These are phyloP conservation scores for Brachylomia viminalis DNA, from an alignment of 2,888 invertebrate species.

Conservation along the genomic window DNA sequence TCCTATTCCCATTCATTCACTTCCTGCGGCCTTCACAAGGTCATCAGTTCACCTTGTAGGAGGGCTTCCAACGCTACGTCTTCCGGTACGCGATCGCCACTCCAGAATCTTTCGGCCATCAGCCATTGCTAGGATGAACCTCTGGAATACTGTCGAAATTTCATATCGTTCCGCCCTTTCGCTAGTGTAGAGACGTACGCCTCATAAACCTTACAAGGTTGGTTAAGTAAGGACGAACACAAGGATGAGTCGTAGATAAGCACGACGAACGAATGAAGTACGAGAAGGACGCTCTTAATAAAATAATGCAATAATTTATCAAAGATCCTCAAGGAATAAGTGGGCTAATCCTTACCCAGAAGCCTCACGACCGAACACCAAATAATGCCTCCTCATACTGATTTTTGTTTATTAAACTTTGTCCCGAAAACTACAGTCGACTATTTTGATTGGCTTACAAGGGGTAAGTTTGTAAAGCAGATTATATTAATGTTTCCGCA, in stretches of 20 bases:
- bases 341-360: background rate
- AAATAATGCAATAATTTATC: background rate
- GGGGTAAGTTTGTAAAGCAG: conserved; percentile 45
- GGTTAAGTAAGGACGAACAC: too few relatives aligned
- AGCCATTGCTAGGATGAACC: too few relatives aligned
- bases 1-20: too few relatives aligned
- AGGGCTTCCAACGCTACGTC: too few relatives aligned
- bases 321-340: background rate
- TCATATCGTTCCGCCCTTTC: too few relatives aligned
- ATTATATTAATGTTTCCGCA: conserved; percentile 58
- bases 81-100: too few relatives aligned
- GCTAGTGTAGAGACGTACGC: background rate
- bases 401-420: conserved; percentile 41
- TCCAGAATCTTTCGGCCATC: too few relatives aligned
- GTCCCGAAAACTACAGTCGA: conserved; percentile 22
- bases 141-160: background rate
- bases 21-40: too few relatives aligned
- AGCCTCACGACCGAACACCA: background rate
- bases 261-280: too few relatives aligned
- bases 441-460: conserved; percentile 53
- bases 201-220: too few relatives aligned
- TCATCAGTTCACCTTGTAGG: too few relatives aligned
- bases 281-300: background rate
- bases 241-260: background rate
- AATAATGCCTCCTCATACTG: conserved; percentile 17